Base-by-base conservation (phyloP, 2,113 vertebrate species). In the Periophthalmus modestus region DNA sequence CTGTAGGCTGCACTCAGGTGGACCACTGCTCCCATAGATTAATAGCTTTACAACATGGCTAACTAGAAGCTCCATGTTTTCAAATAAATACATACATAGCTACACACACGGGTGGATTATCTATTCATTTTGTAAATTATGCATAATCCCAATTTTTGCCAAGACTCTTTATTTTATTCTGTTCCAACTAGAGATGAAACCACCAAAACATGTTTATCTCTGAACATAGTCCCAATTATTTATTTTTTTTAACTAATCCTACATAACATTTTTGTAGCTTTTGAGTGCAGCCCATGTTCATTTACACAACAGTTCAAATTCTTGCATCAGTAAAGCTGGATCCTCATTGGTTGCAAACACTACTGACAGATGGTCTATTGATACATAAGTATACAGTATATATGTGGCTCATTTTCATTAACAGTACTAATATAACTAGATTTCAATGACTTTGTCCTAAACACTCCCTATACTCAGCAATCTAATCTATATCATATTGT, bases 381-480 rank as follows among this genome's bases (percentile, higher is more conserved):
- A 28, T 59, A 59, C 23, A 59, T 5, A 24, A 2, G 33, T 62
- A 18, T 62, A 66, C 4, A 62, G 57, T 66, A 55, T 74, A 66
- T 63, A 73, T 69, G 80, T 66, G 78, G 73, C 33, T 82, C 68
- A 59, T 74, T 68, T 68, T 78, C 58, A 78, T 69, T 72, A 73
- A 87, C 72, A 48, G 54, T 59, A 81, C 73, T 46, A 76, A 58
- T 71, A 81, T 66, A 79, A 34, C 70, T 88, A 28, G 23, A 66
- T 46, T 18, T 65, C 28, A 36, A 14, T 46, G 11, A 66, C 12
- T 66, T 66, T 46, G 1, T 7, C 80, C 72, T 77, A 83, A 74
- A 79, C 69, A 85, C 74, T 69, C 80, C 83, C 82, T 80, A 85
- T 73, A 71, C 70, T 82, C 57, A 39, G 70, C 63, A 74, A 69